Evolutionary conservation across 2,797 vertebrate species (phyloP).

Genomic region (Thamnophis elegans): DNA sequence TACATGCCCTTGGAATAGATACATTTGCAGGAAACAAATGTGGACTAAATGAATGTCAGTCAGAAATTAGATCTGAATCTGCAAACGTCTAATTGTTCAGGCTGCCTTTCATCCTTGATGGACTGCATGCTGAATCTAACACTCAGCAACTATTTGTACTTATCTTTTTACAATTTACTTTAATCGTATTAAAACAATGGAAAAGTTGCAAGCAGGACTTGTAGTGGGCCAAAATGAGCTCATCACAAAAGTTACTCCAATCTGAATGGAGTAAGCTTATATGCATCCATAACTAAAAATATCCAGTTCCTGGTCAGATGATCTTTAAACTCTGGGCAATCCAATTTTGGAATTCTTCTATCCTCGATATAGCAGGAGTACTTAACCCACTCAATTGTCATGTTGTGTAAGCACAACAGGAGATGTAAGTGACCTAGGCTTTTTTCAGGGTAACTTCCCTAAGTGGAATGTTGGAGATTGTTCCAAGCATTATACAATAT

Average conservation of each 20-base stretch:
- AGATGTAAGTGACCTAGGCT: too few species aligned
- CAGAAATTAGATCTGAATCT: background rate
- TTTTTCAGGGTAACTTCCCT: background rate
- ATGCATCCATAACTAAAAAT: conserved; percentile 12
- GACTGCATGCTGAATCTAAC: background rate
- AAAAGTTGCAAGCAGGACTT: background rate
- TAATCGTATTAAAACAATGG: conserved; percentile 14
- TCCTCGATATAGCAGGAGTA: background rate
- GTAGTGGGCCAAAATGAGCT: conserved; percentile 1
- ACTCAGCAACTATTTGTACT: background rate
- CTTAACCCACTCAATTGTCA: background rate
- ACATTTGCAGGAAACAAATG: background rate
- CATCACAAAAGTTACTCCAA: background rate
- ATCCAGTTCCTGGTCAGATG: background rate
- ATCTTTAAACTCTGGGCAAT: background rate
- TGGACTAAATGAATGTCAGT: background rate
- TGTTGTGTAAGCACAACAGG: background rate
- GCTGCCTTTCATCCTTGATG: background rate
- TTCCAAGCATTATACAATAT: background rate
- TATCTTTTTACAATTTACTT: background rate
- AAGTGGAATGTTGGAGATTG: background rate
- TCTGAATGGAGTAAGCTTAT: background rate
- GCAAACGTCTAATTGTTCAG: background rate
- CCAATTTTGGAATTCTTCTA: background rate
- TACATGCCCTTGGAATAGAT: background rate